Evolutionary conservation across 1,140 invertebrate species (phyloP).

Genomic region (Heliothis virescens): DNA sequence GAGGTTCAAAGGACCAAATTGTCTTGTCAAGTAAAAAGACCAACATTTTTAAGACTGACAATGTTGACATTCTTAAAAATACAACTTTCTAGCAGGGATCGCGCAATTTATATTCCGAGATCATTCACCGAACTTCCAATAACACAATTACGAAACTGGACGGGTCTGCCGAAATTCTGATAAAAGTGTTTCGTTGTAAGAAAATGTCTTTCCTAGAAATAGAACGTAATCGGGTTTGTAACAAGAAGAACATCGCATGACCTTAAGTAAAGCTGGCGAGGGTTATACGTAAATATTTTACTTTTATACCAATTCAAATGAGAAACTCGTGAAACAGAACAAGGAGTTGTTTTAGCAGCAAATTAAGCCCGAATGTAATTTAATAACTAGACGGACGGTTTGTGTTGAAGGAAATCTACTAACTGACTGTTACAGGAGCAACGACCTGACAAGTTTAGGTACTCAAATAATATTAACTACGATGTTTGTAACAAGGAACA

Average conservation of each 20-base stretch:
- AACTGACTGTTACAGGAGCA: too few species aligned
- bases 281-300: too few species aligned
- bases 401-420: too few species aligned
- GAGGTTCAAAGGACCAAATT: background rate
- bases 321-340: too few species aligned
- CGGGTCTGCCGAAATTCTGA: slow-evolving; percentile 6
- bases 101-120: slow-evolving; percentile 34
- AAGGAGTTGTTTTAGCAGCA: too few species aligned
- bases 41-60: background rate
- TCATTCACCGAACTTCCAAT: slow-evolving; percentile 28
- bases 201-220: background rate
- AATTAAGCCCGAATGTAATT: too few species aligned
- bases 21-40: background rate
- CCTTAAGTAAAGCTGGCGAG: too few species aligned
- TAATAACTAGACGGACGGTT: too few species aligned
- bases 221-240: background rate
- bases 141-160: slow-evolving; percentile 34
- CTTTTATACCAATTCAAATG: too few species aligned
- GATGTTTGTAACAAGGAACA: too few species aligned
- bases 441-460: too few species aligned
- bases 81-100: background rate
- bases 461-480: too few species aligned
- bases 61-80: slow-evolving; percentile 1
- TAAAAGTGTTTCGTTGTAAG: slow-evolving; percentile 4
- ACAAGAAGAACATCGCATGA: background rate